These are phyloP conservation scores for Heliothis subflexa DNA, from an alignment of 1,140 invertebrate species.

Conservation along the genomic window DNA sequence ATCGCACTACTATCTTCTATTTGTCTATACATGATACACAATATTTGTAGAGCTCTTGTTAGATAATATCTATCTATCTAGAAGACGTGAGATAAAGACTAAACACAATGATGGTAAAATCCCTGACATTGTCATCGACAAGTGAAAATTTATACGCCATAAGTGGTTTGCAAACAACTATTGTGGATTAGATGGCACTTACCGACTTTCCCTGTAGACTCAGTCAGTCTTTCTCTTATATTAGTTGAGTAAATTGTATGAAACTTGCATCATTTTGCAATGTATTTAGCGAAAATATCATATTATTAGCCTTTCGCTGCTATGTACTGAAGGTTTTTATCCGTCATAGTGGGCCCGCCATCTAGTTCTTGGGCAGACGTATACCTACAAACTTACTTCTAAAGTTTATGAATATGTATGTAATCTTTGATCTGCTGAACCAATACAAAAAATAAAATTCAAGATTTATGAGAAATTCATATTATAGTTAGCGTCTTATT, in stretches of 20 bases:
- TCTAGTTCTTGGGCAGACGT: no score
- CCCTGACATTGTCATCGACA: conserved; percentile 28
- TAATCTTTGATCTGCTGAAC: no score
- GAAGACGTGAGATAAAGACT: conserved; percentile 11
- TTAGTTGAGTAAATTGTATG: conserved; percentile 24
- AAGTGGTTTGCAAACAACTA: conserved; percentile 16
- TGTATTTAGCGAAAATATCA: not conserved
- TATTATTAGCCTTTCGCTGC: no score
- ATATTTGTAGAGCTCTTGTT: not conserved
- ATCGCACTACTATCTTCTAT: not conserved
- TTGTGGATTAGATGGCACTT: conserved; percentile 27
- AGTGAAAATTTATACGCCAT: conserved; percentile 20
- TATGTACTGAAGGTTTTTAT: no score
- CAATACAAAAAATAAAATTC: not conserved
- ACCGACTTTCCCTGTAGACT: conserved; percentile 8
- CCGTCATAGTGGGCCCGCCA: no score
- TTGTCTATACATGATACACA: not conserved
- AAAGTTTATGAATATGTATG: no score
- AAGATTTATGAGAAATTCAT: not conserved
- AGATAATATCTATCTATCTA: conserved; percentile 5
- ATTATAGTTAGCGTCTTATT: not conserved
- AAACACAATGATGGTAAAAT: conserved; percentile 26
- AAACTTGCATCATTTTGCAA: not conserved
- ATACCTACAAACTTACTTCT: no score
- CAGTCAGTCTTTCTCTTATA: conserved; percentile 22